Evolutionary conservation across 2,797 vertebrate genomes (phyloP).

Genomic region (Sciaenops ocellatus): DNA sequence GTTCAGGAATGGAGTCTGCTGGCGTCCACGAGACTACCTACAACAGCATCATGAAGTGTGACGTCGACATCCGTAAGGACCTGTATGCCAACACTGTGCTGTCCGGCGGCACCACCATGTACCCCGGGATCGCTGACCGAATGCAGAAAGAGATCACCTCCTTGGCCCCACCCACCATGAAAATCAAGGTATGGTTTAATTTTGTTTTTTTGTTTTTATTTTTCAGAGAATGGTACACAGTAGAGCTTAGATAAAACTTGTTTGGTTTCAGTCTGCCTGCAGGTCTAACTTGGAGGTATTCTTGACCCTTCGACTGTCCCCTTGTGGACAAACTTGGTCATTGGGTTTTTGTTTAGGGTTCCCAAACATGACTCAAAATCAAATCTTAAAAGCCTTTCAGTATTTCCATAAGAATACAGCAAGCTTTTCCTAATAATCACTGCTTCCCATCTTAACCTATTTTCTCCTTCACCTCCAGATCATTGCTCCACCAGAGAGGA

Average conservation of each 20-base stretch:
- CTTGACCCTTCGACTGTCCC: background rate
- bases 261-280: background rate
- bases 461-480: conserved; percentile 81
- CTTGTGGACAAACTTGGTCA: background rate
- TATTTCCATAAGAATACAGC: too few species aligned
- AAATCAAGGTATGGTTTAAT: conserved; percentile 60
- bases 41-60: conserved; percentile 85
- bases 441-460: background rate
- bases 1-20: conserved; percentile 79
- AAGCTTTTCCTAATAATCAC: too few species aligned
- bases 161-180: conserved; percentile 82
- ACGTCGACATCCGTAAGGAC: conserved; percentile 92
- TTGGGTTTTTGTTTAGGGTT: too few species aligned
- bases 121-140: conserved; percentile 94
- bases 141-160: conserved; percentile 96
- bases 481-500: conserved; percentile 96
- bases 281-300: too few species aligned
- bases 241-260: too few species aligned
- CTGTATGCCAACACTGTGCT: conserved; percentile 94
- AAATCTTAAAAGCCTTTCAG: too few species aligned
- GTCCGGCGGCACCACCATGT: conserved; percentile 95
- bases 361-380: too few species aligned
- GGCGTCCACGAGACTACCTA: conserved; percentile 81
- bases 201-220: too few species aligned
- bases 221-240: background rate